Evolutionary conservation across 64 coral and sea anemone species (phyloP).

Genomic region (Catalaphyllia jardinei): DNA sequence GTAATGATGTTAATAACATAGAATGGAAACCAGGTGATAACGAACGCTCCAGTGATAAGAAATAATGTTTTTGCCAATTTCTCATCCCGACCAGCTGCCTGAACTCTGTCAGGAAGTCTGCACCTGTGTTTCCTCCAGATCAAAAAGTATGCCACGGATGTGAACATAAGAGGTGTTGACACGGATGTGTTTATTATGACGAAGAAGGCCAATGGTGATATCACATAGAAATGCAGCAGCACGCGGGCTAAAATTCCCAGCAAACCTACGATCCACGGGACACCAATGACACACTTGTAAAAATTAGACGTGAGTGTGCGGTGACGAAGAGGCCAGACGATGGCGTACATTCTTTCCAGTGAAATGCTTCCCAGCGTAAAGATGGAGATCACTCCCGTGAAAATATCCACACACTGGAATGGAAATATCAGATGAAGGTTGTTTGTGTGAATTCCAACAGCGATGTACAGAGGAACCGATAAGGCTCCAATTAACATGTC

Average conservation of each 20-base stretch:
- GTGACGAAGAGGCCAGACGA: conserved; percentile 1
- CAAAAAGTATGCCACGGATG: neutral
- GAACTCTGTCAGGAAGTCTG: neutral
- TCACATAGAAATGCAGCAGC: neutral
- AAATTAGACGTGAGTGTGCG: neutral
- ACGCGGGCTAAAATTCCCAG: conserved; percentile 1
- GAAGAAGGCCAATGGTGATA: neutral
- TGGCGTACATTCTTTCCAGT: neutral
- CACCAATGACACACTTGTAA: neutral
- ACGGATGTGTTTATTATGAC: neutral
- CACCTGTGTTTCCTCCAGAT: neutral
- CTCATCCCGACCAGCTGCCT: neutral
- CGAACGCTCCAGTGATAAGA: neutral
- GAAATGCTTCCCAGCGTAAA: conserved; percentile 1
- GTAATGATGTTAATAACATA: neutral
- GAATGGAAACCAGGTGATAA: neutral
- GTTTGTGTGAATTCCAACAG: neutral
- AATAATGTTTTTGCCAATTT: neutral
- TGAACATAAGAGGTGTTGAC: neutral
- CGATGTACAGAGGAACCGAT: conserved; percentile 14
- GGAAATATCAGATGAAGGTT: neutral
- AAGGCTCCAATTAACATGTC: neutral
- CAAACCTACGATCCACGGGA: neutral
- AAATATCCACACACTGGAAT: conserved; percentile 5
- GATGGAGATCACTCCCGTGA: neutral